These are phyloP conservation scores for Lerista edwardsae DNA, from an alignment of 2,797 vertebrate genomes.

Conservation along the genomic window DNA sequence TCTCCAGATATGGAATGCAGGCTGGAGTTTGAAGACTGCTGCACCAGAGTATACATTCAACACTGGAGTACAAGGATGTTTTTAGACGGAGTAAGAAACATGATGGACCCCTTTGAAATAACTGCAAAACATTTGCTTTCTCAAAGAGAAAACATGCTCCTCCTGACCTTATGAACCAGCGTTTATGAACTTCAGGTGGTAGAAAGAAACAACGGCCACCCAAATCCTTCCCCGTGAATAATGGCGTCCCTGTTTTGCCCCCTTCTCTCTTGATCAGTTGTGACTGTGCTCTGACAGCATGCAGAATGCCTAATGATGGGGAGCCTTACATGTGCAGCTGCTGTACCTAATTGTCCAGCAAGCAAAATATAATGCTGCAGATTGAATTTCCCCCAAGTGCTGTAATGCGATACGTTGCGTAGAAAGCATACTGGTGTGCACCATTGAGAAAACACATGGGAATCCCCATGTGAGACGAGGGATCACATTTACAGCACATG, in stretches of 20 bases:
- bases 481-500: constrained; percentile 7
- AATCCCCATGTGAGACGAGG: constrained; percentile 3
- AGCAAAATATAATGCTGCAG: constrained; percentile 36
- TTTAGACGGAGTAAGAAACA: not conserved
- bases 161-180: not conserved
- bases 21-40: too few species aligned
- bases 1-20: too few species aligned
- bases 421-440: constrained; percentile 7
- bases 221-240: not conserved
- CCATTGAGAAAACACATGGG: constrained; percentile 8
- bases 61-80: not conserved
- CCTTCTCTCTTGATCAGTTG: not conserved
- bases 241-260: not conserved
- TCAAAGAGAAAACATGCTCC: not conserved
- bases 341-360: constrained; percentile 40
- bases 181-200: not conserved
- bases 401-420: constrained; percentile 51
- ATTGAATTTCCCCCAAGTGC: constrained; percentile 47
- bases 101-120: not conserved
- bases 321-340: constrained; percentile 34
- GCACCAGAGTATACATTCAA: too few species aligned
- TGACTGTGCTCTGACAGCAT: not conserved
- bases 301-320: not conserved
- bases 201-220: not conserved
- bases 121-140: not conserved